phyloP scores from a whole-genome alignment of 1,140 invertebrate genomes.

The Scaptomyza pallida region DNA sequence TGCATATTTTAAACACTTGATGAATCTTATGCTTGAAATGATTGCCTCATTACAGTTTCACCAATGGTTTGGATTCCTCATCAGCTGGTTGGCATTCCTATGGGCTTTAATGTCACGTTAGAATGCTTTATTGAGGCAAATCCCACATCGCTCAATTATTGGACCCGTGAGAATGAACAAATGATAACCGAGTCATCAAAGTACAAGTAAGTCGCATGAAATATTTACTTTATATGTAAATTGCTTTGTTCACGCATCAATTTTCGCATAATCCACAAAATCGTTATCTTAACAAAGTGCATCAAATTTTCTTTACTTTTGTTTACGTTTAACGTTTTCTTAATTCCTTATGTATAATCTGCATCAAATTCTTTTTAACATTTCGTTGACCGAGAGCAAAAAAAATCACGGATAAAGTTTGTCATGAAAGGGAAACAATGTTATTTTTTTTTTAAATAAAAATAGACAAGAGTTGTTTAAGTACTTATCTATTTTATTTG shows the following conservation, averaged over 20 bases:
- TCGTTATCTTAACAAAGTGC: no score
- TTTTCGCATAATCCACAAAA: no score
- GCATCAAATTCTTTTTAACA: no score
- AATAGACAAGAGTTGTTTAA: no score
- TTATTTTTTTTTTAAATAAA: no score
- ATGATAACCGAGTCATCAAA: constrained; percentile 95
- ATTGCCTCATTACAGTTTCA: constrained; percentile 87
- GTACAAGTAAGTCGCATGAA: constrained; percentile 86
- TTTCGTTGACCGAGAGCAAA: no score
- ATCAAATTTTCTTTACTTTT: no score
- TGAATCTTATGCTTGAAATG: neutral
- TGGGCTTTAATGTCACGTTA: constrained; percentile 91
- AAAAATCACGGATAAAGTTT: no score
- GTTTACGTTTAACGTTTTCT: no score
- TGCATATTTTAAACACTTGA: neutral
- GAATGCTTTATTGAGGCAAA: constrained; percentile 96
- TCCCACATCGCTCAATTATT: constrained; percentile 95
- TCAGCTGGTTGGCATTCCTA: constrained; percentile 93
- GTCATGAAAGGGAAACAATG: no score
- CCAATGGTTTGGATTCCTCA: constrained; percentile 93
- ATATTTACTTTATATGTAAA: neutral
- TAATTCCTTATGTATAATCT: no score
- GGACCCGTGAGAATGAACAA: constrained; percentile 93
- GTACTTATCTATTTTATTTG: no score
- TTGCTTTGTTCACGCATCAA: neutral